Conservation (phyloP, 1,140 invertebrate species). For the Diorhabda carinulata region DNA sequence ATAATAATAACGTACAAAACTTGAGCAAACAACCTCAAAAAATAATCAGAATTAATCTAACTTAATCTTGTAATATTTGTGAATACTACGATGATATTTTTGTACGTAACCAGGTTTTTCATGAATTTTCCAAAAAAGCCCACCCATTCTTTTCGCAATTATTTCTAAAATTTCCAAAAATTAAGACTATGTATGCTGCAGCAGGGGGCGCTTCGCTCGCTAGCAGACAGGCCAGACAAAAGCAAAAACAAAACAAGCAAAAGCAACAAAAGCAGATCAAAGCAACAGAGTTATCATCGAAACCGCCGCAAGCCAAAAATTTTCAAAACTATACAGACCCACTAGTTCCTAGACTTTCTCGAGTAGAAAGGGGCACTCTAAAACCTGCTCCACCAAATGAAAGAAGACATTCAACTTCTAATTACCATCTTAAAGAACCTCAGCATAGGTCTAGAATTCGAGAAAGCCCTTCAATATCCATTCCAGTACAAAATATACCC, state of each 20-base stretch:
- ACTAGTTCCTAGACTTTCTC: constrained; percentile 38
- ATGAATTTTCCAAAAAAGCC: not conserved
- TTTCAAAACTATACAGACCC: constrained; percentile 52
- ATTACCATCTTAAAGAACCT: constrained; percentile 45
- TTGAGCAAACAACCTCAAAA: too few relatives aligned
- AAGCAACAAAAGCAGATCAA: constrained; percentile 47
- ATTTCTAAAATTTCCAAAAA: constrained; percentile 13
- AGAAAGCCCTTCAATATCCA: constrained; percentile 46
- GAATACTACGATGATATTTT: not conserved
- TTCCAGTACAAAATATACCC: constrained; percentile 43
- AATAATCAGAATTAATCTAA: too few relatives aligned
- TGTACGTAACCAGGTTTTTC: not conserved
- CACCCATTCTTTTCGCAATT: not conserved
- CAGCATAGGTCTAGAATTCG: constrained; percentile 36
- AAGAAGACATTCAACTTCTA: constrained; percentile 43
- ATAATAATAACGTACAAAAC: not conserved
- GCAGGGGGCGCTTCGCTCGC: constrained; percentile 69
- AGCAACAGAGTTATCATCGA: constrained; percentile 39
- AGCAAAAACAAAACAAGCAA: constrained; percentile 50
- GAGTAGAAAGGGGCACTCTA: constrained; percentile 42
- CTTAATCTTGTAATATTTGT: not conserved
- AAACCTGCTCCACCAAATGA: constrained; percentile 34
- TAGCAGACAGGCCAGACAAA: constrained; percentile 61
- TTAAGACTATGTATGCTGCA: constrained; percentile 65
- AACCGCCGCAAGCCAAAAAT: constrained; percentile 50